These are phyloP conservation scores for Calycopis cecrops DNA, from an alignment of 1,140 invertebrate genomes.

Conservation along the genomic window DNA sequence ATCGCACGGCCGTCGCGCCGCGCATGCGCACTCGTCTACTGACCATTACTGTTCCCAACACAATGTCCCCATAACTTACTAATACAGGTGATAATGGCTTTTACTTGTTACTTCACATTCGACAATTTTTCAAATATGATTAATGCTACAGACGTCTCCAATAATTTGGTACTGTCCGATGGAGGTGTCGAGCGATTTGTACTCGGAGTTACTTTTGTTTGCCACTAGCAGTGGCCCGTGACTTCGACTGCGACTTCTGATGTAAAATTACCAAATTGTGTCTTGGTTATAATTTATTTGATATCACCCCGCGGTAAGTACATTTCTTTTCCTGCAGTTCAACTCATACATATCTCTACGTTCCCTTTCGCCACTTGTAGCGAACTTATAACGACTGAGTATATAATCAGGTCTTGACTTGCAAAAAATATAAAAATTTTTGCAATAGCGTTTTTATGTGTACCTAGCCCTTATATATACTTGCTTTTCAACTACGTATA, in stretches of 20 bases:
- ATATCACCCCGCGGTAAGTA: no score
- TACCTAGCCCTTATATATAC: no score
- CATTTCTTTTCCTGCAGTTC: no score
- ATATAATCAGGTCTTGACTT: no score
- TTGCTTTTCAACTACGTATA: constrained; percentile 64
- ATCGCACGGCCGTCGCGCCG: constrained; percentile 26
- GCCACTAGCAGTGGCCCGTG: no score
- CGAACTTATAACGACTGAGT: no score
- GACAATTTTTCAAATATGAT: constrained; percentile 49
- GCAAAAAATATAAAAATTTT: no score
- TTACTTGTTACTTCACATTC: constrained; percentile 38
- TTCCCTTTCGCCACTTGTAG: no score
- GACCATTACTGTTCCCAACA: constrained; percentile 17
- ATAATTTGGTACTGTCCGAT: constrained; percentile 28
- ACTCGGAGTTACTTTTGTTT: background rate
- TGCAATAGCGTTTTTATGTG: no score
- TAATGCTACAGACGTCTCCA: constrained; percentile 37
- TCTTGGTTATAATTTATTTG: no score
- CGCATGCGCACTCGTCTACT: constrained; percentile 4
- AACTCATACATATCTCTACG: no score
- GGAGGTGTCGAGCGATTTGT: constrained; percentile 11
- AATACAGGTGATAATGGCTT: constrained; percentile 41
- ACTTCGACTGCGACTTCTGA: background rate
- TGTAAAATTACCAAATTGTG: no score
- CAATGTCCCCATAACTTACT: constrained; percentile 33